Percentiles rank a stretch among this genome's conserved stretches.
Evolutionary conservation across 2,113 vertebrate genomes (phyloP).

Genomic region (Archilochus colubris): DNA sequence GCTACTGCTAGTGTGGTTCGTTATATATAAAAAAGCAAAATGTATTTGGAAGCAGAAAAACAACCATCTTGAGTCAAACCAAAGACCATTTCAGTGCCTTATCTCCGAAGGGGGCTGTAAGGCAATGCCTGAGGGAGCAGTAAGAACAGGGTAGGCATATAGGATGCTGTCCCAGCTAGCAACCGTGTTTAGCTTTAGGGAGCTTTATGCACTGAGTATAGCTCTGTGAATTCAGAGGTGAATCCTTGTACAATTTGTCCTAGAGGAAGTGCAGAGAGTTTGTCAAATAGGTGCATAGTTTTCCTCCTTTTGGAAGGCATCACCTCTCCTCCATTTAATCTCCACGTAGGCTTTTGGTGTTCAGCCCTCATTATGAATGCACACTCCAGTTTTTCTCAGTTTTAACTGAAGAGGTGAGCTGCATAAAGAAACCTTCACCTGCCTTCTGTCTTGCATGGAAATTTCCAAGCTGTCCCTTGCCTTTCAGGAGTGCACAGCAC

Average conservation of each 20-base stretch:
- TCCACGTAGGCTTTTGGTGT: background rate
- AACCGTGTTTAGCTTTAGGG: background rate
- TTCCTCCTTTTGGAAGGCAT: background rate
- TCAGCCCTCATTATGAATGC: conserved; percentile 3
- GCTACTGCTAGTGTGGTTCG: background rate
- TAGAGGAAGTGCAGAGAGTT: background rate
- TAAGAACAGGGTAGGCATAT: background rate
- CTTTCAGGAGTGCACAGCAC: background rate
- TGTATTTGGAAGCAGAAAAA: background rate
- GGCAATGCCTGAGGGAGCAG: background rate
- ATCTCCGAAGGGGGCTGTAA: background rate
- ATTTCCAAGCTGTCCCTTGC: conserved; percentile 31
- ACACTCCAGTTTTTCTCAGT: background rate
- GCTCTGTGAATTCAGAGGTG: background rate
- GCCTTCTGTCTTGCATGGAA: conserved; percentile 18
- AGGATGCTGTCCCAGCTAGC: background rate
- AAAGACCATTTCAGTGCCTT: background rate
- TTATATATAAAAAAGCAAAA: background rate
- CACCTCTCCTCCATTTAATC: background rate
- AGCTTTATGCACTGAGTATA: background rate
- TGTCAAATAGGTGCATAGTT: background rate
- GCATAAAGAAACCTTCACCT: background rate
- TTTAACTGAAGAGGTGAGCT: conserved; percentile 26
- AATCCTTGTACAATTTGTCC: background rate
- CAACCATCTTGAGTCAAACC: background rate